Evolutionary conservation across 2,888 invertebrate genomes (phyloP).

Genomic region (Chaitophorus viminalis): DNA sequence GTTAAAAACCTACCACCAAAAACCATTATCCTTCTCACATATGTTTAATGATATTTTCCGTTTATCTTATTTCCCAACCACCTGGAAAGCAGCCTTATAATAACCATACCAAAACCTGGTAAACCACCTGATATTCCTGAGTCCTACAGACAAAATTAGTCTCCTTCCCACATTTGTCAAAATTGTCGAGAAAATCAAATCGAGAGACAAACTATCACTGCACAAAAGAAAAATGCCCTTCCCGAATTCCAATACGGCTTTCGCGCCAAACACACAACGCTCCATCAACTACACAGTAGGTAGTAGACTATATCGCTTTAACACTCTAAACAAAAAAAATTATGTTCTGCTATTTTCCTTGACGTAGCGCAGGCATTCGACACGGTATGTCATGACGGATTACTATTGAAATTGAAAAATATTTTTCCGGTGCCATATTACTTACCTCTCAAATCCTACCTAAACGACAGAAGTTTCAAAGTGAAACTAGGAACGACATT

Average conservation of each 20-base stretch:
- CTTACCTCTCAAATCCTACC: slow-evolving; percentile 3
- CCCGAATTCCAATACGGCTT: slow-evolving; percentile 59
- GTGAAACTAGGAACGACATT: background rate
- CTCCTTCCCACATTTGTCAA: slow-evolving; percentile 49
- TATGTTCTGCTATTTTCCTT: slow-evolving; percentile 51
- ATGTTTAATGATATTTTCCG: background rate
- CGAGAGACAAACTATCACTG: slow-evolving; percentile 27
- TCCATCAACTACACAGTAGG: slow-evolving; percentile 47
- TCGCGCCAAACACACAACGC: slow-evolving; percentile 26
- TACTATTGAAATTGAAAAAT: slow-evolving; percentile 43
- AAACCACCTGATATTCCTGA: background rate
- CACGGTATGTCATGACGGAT: background rate
- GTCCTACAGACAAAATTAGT: slow-evolving; percentile 58
- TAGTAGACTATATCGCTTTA: slow-evolving; percentile 40
- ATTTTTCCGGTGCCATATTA: slow-evolving; percentile 15
- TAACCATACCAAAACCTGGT: background rate
- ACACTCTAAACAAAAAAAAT: slow-evolving; percentile 37
- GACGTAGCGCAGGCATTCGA: slow-evolving; percentile 30
- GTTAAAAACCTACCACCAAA: too few species aligned
- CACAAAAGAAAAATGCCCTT: background rate
- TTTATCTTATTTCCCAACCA: background rate
- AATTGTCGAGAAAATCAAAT: slow-evolving; percentile 48
- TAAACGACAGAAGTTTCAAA: background rate
- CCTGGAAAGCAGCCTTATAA: background rate
- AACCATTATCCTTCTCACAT: too few species aligned